These are phyloP conservation scores for Chrysaora quinquecirrha DNA, from an alignment of 30 jellyfish, hydroid and myxozoan genomes.

Conservation along the genomic window DNA sequence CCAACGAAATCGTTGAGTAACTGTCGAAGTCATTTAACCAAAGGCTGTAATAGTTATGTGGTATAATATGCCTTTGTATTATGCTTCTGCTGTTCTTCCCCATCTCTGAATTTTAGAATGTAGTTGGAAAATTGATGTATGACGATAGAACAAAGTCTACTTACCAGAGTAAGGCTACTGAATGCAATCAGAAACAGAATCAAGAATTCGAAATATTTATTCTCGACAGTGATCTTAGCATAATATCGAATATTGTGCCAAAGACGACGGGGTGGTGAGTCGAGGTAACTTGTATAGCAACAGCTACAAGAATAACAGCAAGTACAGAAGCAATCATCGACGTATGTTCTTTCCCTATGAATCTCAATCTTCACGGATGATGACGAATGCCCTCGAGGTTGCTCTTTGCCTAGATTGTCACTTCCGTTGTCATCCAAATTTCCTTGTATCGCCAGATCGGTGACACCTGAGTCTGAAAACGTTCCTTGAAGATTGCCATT, in stretches of 20 bases:
- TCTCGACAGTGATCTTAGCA: constrained; percentile 78
- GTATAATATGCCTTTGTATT: no score
- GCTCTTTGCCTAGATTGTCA: constrained; percentile 65
- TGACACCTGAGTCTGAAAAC: constrained; percentile 84
- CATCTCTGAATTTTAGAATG: no score
- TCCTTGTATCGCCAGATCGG: constrained; percentile 84
- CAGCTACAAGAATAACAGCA: constrained; percentile 91
- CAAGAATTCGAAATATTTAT: constrained; percentile 93
- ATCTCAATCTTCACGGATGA: constrained; percentile 97
- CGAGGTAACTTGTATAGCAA: constrained; percentile 95
- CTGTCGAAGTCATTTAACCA: no score
- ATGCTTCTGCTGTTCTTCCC: no score
- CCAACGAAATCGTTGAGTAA: no score
- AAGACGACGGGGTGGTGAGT: constrained; percentile 91
- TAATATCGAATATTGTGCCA: constrained; percentile 95
- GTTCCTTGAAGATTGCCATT: constrained; percentile 71
- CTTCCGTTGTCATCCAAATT: constrained; percentile 75
- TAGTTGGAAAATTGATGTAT: no score
- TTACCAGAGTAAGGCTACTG: constrained; percentile 99
- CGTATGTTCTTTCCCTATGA: constrained; percentile 91
- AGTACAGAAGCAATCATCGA: constrained; percentile 93
- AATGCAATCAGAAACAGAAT: constrained; percentile 95
- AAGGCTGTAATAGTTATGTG: no score
- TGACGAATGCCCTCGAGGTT: constrained; percentile 86
- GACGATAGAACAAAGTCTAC: no score